Base-by-base conservation (phyloP, 2,113 vertebrate genomes). In the Prinia subflava region DNA sequence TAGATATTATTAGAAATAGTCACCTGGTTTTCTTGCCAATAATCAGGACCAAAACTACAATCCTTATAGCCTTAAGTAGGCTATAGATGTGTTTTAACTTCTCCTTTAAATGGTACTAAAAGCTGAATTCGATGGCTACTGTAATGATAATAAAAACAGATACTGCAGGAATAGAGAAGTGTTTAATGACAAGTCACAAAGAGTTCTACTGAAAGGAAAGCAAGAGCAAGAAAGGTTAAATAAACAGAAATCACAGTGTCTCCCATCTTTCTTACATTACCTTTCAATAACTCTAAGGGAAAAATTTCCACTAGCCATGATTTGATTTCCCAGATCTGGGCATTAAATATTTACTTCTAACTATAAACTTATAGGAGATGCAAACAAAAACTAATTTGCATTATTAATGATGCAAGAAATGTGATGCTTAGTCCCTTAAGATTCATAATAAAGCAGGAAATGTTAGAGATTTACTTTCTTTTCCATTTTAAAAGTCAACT, bases 281-380 rank as follows among this genome's bases (percentile, higher is more conserved):
- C 65, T 87, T 92, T 57, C 70, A 91, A 37, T 68, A 94, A 41
- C 27, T 90, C 88, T 28, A 57, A 63, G 94, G 79, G 57, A 83
- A 57, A 92, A 92, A n/a, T 92, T 92, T 84, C 76, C 91, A 28
- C 50, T 68, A 22, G 52, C 22, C 50, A 67, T n/a, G 25, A 92
- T 94, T 90, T 93, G 81, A 95, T 96, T 97, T 97, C 97, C 96
- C 70, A 87, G 71, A 96, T 96, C 55, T 95, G 39, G 53, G 62
- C 90, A 95, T 98, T 98, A 98, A 97, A 97, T 97, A 98, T 97
- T 98, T 97, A 95, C 94, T 97, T 96, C 92, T 84, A 94, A 97
- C 95, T 95, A 94, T 89, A 97, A 93, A 91, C 83, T 95, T 96
- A 87, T 27, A 55, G 83, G 87, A 87, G 79, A 92, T 7, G 63